These are phyloP conservation scores for Saccopteryx leptura DNA, from an alignment of 2,113 vertebrate species.

Conservation along the genomic window DNA sequence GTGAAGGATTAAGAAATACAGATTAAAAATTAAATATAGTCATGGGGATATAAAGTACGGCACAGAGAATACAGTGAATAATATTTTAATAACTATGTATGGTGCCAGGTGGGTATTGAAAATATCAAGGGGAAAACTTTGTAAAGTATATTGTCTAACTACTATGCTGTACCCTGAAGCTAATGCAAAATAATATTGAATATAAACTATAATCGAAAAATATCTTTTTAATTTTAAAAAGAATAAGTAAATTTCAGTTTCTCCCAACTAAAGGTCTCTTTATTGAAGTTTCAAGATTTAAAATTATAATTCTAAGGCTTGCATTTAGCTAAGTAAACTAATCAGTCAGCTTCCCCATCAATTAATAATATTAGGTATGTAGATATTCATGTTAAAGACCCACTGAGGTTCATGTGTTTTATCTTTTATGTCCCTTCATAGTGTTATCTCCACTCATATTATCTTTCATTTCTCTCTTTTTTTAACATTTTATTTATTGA, in stretches of 20 bases:
- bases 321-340: not conserved
- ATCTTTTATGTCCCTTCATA: not conserved
- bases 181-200: not conserved
- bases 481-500: no score
- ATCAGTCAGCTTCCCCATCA: not conserved
- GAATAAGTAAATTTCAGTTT: not conserved
- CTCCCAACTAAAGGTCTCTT: not conserved
- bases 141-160: not conserved
- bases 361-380: not conserved
- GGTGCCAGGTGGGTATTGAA: not conserved
- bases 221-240: not conserved
- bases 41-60: not conserved
- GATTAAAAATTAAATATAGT: not conserved
- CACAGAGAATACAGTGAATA: not conserved
- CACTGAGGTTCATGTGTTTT: not conserved
- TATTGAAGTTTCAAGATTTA: not conserved
- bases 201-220: not conserved
- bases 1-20: not conserved
- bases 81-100: not conserved
- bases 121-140: not conserved
- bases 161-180: not conserved
- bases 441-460: not conserved
- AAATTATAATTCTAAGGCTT: not conserved
- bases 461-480: not conserved
- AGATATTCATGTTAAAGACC: not conserved